Percentiles rank a stretch among this genome's conserved stretches.
Evolutionary conservation across 1,140 invertebrate genomes (phyloP).

Genomic region (Drosophila bifasciata): DNA sequence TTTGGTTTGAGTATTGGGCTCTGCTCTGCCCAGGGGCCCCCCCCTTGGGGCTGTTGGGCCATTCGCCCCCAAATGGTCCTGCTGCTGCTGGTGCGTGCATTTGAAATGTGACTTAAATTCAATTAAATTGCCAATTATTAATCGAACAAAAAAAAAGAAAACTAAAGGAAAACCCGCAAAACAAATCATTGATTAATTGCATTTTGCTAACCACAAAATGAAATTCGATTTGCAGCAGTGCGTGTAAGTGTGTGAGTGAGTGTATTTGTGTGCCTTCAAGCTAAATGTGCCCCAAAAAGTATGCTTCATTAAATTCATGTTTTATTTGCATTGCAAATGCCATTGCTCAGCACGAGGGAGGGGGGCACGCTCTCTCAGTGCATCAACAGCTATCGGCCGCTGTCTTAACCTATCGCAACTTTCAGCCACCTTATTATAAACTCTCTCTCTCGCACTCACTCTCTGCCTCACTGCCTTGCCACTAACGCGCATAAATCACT

Average conservation of each 20-base stretch:
- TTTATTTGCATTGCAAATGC: conserved; percentile 28
- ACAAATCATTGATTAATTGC: conserved; percentile 41
- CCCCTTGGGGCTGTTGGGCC: background rate
- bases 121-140: conserved; percentile 48
- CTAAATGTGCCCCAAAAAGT: conserved; percentile 21
- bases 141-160: background rate
- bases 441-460: conserved; percentile 27
- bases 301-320: conserved; percentile 26
- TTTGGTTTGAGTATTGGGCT: conserved; percentile 56
- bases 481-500: conserved; percentile 63
- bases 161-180: background rate
- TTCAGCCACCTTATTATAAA: conserved; percentile 61
- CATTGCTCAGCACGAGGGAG: too few species aligned
- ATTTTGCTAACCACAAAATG: conserved; percentile 4
- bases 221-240: background rate
- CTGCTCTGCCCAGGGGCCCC: background rate
- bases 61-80: background rate
- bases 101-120: conserved; percentile 60
- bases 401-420: conserved; percentile 49
- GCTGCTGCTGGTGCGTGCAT: conserved; percentile 31
- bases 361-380: too few species aligned
- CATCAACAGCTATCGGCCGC: conserved; percentile 63
- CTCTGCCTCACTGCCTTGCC: conserved; percentile 17
- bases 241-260: too few species aligned
- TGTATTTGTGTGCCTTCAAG: background rate